These are phyloP conservation scores for Megaleporinus macrocephalus DNA, from an alignment of 2,113 vertebrate genomes.

Conservation along the genomic window DNA sequence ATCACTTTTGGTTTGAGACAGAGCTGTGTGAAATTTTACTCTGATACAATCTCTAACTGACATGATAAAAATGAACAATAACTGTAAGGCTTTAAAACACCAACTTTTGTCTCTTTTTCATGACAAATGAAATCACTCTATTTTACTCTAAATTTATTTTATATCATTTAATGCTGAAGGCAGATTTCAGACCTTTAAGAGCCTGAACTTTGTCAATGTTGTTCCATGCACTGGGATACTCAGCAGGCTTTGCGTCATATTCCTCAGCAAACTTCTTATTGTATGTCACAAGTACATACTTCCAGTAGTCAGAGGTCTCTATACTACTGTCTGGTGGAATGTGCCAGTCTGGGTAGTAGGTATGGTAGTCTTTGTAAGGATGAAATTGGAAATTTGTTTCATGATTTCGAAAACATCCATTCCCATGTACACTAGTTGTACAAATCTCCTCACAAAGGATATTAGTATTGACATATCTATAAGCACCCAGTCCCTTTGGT, in stretches of 20 bases:
- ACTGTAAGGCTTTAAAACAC: too few species aligned
- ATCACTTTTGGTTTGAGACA: too few species aligned
- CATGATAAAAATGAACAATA: too few species aligned
- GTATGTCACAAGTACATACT: slow-evolving; percentile 62
- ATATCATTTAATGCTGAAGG: slow-evolving; percentile 25
- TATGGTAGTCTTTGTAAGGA: slow-evolving; percentile 60
- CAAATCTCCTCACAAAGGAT: slow-evolving; percentile 22
- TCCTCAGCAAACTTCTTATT: slow-evolving; percentile 62
- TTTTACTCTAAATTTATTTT: too few species aligned
- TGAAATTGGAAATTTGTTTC: fast-evolving
- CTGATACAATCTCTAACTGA: too few species aligned
- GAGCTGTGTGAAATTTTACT: too few species aligned
- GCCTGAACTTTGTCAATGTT: slow-evolving; percentile 52
- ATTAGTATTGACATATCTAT: fast-evolving
- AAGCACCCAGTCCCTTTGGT: slow-evolving; percentile 52
- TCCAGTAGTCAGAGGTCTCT: slow-evolving; percentile 71
- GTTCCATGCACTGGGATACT: slow-evolving; percentile 60
- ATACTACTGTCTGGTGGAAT: slow-evolving; percentile 67
- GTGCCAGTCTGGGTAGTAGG: slow-evolving; percentile 67
- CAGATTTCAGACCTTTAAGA: slow-evolving; percentile 48
- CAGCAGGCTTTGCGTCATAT: slow-evolving; percentile 47
- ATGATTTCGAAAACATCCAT: fast-evolving
- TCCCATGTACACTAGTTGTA: slow-evolving; percentile 58
- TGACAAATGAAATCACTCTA: too few species aligned
- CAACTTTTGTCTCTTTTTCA: too few species aligned